Evolutionary conservation across 2,113 vertebrate genomes (phyloP), one percentile per base, ranked within the genome.

Genomic region (Epinephelus fuscoguttatus): DNA sequence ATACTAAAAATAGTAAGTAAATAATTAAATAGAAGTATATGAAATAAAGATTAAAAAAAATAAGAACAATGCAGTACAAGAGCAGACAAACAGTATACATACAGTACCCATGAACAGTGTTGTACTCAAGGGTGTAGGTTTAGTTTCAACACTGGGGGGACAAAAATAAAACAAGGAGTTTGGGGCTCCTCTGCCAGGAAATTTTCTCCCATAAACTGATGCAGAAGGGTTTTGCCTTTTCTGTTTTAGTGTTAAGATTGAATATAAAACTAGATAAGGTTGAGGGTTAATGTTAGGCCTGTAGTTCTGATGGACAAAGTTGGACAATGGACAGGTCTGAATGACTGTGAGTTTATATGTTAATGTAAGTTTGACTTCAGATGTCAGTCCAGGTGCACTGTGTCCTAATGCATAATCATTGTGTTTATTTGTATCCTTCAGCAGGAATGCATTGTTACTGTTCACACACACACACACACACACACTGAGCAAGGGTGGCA

Each of bases 401-500:
- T 27, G 50, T 52, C n/a, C 33, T 8, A 49, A 17, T 57, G n/a
- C 27, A 14, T 27, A 13, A 33, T 23, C 17, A 25, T 12, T 70
- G 25, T 33, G 1, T 50, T 18, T 75, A 56, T 25, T 70, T 56
- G 37, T 60, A 47, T 53, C 18, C 19, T 52, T 62, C n/a, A 30
- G 40, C 13, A 55, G 15, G 17, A 77, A 66, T 68, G 18, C 21
- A 62, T 49, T 75, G 40, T 57, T 80, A 23, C 15, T 30, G 30
- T 30, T 30, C 4, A 52, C 64, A 69, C 57, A 67, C 55, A 59
- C 63, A 70, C 78, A 76, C 55, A 81, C 14, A 70, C 27, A 57
- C 74, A 27, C 72, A 71, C 81, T 8, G 2, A 91, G 86, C 88
- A 84, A 92, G 53, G 85, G 78, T 84, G 91, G 92, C 91, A 94